Conservation (phyloP, 2,888 invertebrate genomes). For the Drosophila macrothrix region DNA sequence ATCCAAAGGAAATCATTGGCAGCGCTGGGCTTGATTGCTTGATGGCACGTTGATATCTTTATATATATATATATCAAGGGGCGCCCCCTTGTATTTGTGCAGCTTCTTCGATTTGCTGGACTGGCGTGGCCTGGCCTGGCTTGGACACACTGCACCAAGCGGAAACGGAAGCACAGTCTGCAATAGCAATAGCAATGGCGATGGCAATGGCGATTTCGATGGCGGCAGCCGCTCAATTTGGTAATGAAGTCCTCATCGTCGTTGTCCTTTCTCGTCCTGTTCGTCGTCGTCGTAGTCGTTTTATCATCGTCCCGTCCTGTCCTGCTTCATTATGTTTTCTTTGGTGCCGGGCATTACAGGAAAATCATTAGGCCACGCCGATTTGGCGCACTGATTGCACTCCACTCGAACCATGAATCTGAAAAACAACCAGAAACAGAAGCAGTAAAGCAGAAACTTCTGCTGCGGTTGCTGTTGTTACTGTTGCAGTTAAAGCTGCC, state of each 20-base stretch:
- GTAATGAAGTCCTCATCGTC: slow-evolving; percentile 74
- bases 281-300: slow-evolving; percentile 35
- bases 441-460: too few relatives aligned
- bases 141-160: slow-evolving; percentile 54
- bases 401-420: slow-evolving; percentile 38
- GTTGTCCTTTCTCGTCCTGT: slow-evolving; percentile 38
- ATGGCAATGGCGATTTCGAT: slow-evolving; percentile 42
- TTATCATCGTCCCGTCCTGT: slow-evolving; percentile 20
- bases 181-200: slow-evolving; percentile 52
- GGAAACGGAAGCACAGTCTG: slow-evolving; percentile 74
- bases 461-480: neutral
- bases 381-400: slow-evolving; percentile 77
- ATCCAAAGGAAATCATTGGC: slow-evolving; percentile 70
- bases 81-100: slow-evolving; percentile 64
- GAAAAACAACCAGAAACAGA: neutral
- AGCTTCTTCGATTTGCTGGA: slow-evolving; percentile 60
- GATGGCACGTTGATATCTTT: slow-evolving; percentile 75
- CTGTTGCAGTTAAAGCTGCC: slow-evolving; percentile 19
- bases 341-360: slow-evolving; percentile 73
- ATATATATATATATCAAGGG: slow-evolving; percentile 9
- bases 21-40: slow-evolving; percentile 72
- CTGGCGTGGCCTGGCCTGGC: slow-evolving; percentile 53
- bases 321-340: slow-evolving; percentile 76
- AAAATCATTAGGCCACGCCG: slow-evolving; percentile 80
- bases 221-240: slow-evolving; percentile 78